Evolutionary conservation across 2,113 vertebrate species (phyloP).

Genomic region (Illadopsis cleaveri): DNA sequence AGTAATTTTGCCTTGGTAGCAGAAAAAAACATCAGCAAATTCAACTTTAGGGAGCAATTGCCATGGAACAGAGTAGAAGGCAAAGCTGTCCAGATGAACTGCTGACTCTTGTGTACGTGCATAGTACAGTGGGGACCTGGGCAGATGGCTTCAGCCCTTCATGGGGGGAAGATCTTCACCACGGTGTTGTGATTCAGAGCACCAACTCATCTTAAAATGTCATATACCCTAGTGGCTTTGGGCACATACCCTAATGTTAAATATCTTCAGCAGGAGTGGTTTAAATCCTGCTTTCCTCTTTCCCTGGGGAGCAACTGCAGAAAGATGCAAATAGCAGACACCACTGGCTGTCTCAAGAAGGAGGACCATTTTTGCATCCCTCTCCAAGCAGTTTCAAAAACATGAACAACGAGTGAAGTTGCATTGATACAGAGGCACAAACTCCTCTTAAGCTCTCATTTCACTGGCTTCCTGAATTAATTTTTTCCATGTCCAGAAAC

Average conservation of each 20-base stretch:
- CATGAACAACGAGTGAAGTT: not conserved
- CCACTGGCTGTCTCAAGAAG: not conserved
- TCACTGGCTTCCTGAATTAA: not conserved
- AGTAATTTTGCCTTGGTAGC: not conserved
- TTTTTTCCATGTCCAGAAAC: not conserved
- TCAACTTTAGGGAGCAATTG: not conserved
- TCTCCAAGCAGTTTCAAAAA: not conserved
- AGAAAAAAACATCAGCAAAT: not conserved
- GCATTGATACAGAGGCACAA: not conserved
- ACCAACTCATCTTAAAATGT: not conserved
- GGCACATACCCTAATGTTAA: not conserved
- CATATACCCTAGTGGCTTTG: not conserved
- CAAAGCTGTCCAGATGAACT: not conserved
- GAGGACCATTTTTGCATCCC: not conserved
- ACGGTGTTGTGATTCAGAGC: not conserved
- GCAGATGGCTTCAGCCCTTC: not conserved
- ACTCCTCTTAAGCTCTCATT: not conserved
- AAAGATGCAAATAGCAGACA: accelerated
- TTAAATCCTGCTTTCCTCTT: not conserved
- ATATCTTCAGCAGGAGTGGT: not conserved
- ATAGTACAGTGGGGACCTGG: not conserved
- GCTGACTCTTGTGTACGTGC: not conserved
- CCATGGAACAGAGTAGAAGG: not conserved
- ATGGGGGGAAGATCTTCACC: not conserved
- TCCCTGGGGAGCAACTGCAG: not conserved